Evolutionary conservation across 2,888 invertebrate species (phyloP), one percentile per base, ranked within the genome.

Genomic region (Helobdella robusta): DNA sequence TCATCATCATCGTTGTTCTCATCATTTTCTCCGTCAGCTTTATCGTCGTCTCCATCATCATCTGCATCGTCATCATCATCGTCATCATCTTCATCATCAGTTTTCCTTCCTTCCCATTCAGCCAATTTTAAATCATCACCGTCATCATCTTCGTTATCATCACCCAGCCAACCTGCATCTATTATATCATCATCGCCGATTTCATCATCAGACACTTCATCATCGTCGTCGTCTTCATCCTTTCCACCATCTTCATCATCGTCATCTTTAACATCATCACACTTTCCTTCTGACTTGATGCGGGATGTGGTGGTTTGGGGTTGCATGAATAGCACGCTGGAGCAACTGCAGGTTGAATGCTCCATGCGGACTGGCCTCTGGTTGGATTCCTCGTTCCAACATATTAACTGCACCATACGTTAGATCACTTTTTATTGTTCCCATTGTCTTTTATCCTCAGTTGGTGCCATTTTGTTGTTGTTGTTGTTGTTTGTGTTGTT

Each of bases 211-310:
- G 11, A 11, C n/a, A 15, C n/a, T 40, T 40, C 44, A 15, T 40
- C n/a, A n/a, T n/a, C 56, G n/a, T 56, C 56, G n/a, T 1, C 56
- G 28, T 32, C 56, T 56, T 56, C 56, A 56, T 3, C 56, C n/a
- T 32, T 30, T 2, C 56, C 28, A 6, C n/a, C n/a, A 11, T n/a
- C 11, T n/a, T n/a, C 44, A 40, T 40, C 44, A 15, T 40, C 44
- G n/a, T n/a, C 44, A 15, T n/a, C n/a, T 11, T n/a, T 40, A 40
- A n/a, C 44, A 11, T 15, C 44, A 15, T 40, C 44, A 15, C n/a
- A 40, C n/a, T 40, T n/a, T 40, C 44, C 11, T 40, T n/a, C 11
- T n/a, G 11, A 40, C 44, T 15, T 30, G 56, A n/a, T 56, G 32
- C 28, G 8, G 25, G 56, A 56, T 6, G 28, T 56, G 1, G 56